Conservation (phyloP, 1,140 invertebrate genomes). For the Heliconius hewitsoni region DNA sequence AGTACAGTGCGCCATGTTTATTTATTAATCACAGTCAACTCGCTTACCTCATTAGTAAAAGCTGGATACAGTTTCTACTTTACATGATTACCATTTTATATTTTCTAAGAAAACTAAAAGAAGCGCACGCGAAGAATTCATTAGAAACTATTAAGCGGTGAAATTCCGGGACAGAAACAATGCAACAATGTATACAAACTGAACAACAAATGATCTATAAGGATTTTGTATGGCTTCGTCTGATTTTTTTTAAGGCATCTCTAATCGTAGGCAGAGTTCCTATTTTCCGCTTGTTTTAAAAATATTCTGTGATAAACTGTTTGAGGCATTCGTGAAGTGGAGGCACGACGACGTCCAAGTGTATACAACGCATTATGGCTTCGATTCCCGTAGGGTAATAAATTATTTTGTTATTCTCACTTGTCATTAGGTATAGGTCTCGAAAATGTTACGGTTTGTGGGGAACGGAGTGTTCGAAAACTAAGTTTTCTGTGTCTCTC, state of each 20-base stretch:
- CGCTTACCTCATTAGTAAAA: conserved; percentile 7
- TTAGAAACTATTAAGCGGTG: conserved; percentile 40
- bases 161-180: conserved; percentile 55
- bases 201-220: conserved; percentile 21
- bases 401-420: too few relatives aligned
- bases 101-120: not conserved
- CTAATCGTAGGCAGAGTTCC: too few relatives aligned
- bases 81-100: conserved; percentile 4
- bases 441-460: too few relatives aligned
- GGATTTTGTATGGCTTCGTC: not conserved
- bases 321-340: too few relatives aligned
- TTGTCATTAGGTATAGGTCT: too few relatives aligned
- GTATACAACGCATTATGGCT: too few relatives aligned
- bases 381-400: too few relatives aligned
- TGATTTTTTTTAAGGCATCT: not conserved
- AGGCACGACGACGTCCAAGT: too few relatives aligned
- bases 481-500: too few relatives aligned
- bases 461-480: too few relatives aligned
- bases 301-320: too few relatives aligned
- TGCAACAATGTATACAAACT: conserved; percentile 33
- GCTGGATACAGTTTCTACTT: not conserved
- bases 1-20: not conserved
- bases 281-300: too few relatives aligned
- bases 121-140: conserved; percentile 29
- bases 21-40: not conserved